Evolutionary conservation across 92 coral and sea anemone species (phyloP).

Genomic region (Palythoa heliodiscus): DNA sequence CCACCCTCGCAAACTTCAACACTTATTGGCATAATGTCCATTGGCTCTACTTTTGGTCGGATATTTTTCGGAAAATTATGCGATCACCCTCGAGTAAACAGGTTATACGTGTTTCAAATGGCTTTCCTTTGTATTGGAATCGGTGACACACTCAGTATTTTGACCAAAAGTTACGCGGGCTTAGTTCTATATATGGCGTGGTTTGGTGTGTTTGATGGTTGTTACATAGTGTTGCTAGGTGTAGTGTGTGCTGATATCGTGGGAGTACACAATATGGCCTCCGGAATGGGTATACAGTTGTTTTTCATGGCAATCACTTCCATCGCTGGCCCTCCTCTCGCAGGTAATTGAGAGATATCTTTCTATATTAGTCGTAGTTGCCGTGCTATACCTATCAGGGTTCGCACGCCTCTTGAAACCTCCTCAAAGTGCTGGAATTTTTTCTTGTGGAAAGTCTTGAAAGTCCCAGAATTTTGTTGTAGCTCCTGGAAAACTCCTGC

Average conservation of each 20-base stretch:
- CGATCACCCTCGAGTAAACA: slow-evolving; percentile 95
- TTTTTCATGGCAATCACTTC: slow-evolving; percentile 90
- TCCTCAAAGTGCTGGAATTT: no score
- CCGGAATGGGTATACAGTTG: slow-evolving; percentile 96
- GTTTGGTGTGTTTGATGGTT: slow-evolving; percentile 96
- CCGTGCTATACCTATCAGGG: no score
- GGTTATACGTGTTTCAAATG: slow-evolving; percentile 88
- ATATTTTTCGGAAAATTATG: slow-evolving; percentile 93
- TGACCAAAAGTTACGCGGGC: slow-evolving; percentile 85
- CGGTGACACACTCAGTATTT: slow-evolving; percentile 77
- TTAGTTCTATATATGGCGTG: slow-evolving; percentile 88
- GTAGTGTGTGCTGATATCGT: slow-evolving; percentile 93
- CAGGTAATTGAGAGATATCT: no score
- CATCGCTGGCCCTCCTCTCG: no score
- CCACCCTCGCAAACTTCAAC: no score
- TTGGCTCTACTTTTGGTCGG: slow-evolving; percentile 96
- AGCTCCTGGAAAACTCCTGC: no score
- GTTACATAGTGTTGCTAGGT: slow-evolving; percentile 85
- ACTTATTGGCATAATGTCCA: slow-evolving; percentile 62
- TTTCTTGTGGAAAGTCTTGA: no score
- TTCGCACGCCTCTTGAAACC: no score
- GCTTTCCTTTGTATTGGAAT: slow-evolving; percentile 86
- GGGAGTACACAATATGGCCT: slow-evolving; percentile 85
- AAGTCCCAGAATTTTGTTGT: no score
- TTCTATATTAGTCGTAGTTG: no score